Percentiles rank a stretch among this genome's conserved stretches.
These are phyloP conservation scores for Thunnus albacares DNA, from an alignment of 2,797 vertebrate species.

Conservation along the genomic window DNA sequence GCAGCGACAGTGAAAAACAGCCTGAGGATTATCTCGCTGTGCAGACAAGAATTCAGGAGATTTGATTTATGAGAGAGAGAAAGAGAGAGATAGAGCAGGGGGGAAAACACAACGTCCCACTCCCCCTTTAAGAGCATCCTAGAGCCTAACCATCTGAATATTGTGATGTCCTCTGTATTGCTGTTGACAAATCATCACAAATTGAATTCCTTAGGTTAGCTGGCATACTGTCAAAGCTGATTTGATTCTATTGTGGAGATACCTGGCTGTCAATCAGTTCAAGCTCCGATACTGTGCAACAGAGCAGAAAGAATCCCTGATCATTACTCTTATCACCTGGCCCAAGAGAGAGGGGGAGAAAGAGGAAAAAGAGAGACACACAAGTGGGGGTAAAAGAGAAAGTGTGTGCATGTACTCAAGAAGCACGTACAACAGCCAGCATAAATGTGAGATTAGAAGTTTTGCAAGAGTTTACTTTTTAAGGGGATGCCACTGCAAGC, in stretches of 20 bases:
- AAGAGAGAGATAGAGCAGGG: neutral
- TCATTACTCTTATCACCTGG: conserved; percentile 78
- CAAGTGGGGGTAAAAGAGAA: neutral
- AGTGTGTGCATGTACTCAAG: neutral
- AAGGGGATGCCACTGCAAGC: conserved; percentile 7
- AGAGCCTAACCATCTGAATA: conserved; percentile 66
- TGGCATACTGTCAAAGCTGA: conserved; percentile 75
- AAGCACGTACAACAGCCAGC: conserved; percentile 29
- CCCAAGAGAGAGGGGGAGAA: conserved; percentile 7
- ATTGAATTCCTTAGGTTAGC: conserved; percentile 77
- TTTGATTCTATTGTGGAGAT: conserved; percentile 76
- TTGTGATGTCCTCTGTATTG: conserved; percentile 69
- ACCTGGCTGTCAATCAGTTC: conserved; percentile 76
- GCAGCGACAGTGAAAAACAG: conserved; percentile 78
- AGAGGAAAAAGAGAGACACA: neutral
- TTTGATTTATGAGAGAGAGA: conserved; percentile 79
- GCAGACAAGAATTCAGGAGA: conserved; percentile 81
- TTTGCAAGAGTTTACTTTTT: conserved; percentile 38
- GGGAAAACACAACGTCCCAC: conserved; percentile 25
- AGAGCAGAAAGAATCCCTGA: conserved; percentile 75
- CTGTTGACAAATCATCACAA: conserved; percentile 80
- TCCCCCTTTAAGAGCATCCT: conserved; percentile 54
- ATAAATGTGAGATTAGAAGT: conserved; percentile 47
- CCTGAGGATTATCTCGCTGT: conserved; percentile 81
- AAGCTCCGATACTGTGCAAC: conserved; percentile 65